Evolutionary conservation across 2,113 vertebrate species (phyloP).

Genomic region (Panurus biarmicus): DNA sequence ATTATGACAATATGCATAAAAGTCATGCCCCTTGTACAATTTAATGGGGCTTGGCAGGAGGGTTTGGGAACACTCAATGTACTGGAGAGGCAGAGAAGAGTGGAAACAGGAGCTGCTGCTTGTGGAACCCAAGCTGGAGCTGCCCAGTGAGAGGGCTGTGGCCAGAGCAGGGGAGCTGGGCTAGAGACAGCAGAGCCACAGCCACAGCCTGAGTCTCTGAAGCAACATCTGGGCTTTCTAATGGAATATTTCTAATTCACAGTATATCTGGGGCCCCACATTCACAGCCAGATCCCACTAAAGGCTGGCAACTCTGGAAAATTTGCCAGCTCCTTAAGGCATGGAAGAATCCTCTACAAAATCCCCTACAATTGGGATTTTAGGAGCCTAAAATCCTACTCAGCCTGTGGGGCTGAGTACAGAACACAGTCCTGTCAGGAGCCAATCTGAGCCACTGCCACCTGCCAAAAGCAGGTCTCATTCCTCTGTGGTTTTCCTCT

Average conservation of each 20-base stretch:
- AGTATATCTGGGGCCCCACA: neutral
- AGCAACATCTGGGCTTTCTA: neutral
- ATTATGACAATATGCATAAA: neutral
- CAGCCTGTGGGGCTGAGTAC: neutral
- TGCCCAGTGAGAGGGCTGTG: neutral
- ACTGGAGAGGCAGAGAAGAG: neutral
- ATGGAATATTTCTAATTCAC: neutral
- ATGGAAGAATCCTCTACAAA: neutral
- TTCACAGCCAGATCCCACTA: neutral
- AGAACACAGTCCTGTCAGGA: neutral
- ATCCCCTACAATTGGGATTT: neutral
- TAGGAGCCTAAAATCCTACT: too few species aligned
- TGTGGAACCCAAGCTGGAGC: neutral
- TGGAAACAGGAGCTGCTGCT: neutral
- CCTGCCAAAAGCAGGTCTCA: neutral
- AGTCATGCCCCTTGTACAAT: neutral
- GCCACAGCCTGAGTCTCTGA: neutral
- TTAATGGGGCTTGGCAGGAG: neutral
- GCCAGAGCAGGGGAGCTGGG: neutral
- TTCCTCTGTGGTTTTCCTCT: neutral
- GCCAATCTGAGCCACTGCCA: neutral
- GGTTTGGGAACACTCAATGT: fast-evolving
- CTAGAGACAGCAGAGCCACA: neutral
- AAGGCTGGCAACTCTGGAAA: neutral
- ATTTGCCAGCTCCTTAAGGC: neutral